These are phyloP conservation scores for Hyaena hyaena DNA, from an alignment of 2,113 vertebrate species.

Conservation along the genomic window DNA sequence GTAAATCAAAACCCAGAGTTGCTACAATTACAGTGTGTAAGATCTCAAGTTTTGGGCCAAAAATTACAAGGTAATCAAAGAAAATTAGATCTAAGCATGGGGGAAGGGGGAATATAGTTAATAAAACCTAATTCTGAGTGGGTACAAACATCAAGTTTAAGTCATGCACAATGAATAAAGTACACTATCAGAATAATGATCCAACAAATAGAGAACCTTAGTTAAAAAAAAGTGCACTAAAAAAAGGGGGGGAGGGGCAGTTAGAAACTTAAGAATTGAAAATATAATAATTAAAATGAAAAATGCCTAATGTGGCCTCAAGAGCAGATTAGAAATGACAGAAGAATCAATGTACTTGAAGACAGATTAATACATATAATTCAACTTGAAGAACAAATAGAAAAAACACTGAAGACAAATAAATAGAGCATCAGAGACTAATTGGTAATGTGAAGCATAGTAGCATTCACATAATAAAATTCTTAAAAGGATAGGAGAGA, in stretches of 20 bases:
- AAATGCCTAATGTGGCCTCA: background rate
- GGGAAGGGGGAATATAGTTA: background rate
- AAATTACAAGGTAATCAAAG: background rate
- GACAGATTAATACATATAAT: background rate
- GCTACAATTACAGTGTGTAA: background rate
- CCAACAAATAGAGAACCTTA: background rate
- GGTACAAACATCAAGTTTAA: background rate
- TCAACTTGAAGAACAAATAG: background rate
- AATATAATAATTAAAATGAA: slow-evolving; percentile 12
- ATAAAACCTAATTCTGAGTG: background rate
- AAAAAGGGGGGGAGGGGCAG: background rate
- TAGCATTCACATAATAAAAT: background rate
- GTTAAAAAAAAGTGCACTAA: background rate
- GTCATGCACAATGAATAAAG: background rate
- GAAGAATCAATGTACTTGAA: slow-evolving; percentile 33
- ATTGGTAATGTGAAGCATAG: background rate
- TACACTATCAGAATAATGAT: background rate
- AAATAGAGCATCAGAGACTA: background rate
- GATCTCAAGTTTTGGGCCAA: background rate
- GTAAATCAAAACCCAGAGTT: background rate
- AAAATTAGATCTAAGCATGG: background rate
- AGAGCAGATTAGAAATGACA: background rate
- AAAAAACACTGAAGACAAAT: background rate
- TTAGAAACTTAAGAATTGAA: slow-evolving; percentile 17
- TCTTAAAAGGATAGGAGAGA: background rate